Base-by-base conservation (phyloP, 2,888 invertebrate species). In the Protophormia terraenovae region DNA sequence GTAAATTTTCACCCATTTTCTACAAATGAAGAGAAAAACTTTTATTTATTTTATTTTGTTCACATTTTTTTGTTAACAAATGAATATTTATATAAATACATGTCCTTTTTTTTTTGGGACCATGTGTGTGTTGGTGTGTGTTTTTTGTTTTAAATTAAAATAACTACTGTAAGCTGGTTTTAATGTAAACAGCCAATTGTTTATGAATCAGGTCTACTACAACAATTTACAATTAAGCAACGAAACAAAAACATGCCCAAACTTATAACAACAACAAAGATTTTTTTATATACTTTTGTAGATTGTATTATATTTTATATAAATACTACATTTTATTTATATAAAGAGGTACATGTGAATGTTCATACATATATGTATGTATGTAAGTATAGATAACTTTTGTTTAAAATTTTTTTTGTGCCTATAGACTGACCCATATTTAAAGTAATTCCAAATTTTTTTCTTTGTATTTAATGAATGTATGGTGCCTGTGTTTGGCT, bases 161-260 rank as follows among this genome's bases (percentile, higher is more conserved):
- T 69, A 81, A 84, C 81, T 78, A 81, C 77, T 81, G 81, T 84
- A 84, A 84, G 84, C 81, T 67, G 84, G 67, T 78, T 84, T 84
- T 73, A 84, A 81, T 84, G 62, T 81, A 81, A 84, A 73, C 60
- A 81, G 55, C 60, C 84, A 84, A 84, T 84, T 84, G 81, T 84
- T 84, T 84, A 84, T 81, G 84, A 84, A 84, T 81, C 84, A 78
- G 84, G 67, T 73, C 81, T 73, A 72, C 77, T 73, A 50, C 80
- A 79, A 71, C 62, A 75, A 64, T 78, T 84, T 73, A 69, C 72
- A 84, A 81, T 78, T 81, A 84, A 81, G 45, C 38, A 55, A 35
- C 32, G 58, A 75, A 75, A 77, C 67, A 71, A 71, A 66, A 62
- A 72, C 19, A 41, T 22, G 35, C 1, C 6, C 27, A 50, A 50